Evolutionary conservation across 1,140 invertebrate genomes (phyloP).

Genomic region (Euwallacea fornicatus): DNA sequence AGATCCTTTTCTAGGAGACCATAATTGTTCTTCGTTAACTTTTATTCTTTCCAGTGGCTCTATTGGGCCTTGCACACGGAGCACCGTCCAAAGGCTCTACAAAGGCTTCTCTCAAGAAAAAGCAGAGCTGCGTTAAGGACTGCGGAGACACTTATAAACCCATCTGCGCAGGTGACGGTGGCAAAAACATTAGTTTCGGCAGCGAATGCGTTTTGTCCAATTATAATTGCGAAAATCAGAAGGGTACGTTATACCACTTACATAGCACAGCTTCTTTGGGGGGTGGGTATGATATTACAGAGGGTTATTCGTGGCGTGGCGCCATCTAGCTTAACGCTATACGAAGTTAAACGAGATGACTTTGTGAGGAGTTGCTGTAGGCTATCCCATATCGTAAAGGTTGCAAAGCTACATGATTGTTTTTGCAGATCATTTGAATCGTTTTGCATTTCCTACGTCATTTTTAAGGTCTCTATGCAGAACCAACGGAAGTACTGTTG

Average conservation of each 20-base stretch:
- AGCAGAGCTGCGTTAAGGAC: conserved; percentile 54
- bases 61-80: conserved; percentile 30
- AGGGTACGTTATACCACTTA: conserved; percentile 52
- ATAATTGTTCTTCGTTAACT: no score
- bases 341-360: no score
- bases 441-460: no score
- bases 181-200: conserved; percentile 57
- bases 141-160: conserved; percentile 55
- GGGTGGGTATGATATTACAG: no score
- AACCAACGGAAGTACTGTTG: neutral
- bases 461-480: neutral
- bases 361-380: no score
- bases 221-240: conserved; percentile 61
- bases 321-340: no score
- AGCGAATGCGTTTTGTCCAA: conserved; percentile 60
- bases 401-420: no score
- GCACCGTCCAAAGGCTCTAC: conserved; percentile 48
- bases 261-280: neutral
- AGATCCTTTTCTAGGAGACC: no score
- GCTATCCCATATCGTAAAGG: no score
- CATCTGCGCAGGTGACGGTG: conserved; percentile 57
- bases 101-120: conserved; percentile 47
- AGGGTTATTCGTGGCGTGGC: no score
- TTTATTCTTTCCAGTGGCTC: conserved; percentile 5
- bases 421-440: no score